These are phyloP conservation scores for Triplophysa tibetana DNA, from an alignment of 2,113 vertebrate genomes.

Conservation along the genomic window DNA sequence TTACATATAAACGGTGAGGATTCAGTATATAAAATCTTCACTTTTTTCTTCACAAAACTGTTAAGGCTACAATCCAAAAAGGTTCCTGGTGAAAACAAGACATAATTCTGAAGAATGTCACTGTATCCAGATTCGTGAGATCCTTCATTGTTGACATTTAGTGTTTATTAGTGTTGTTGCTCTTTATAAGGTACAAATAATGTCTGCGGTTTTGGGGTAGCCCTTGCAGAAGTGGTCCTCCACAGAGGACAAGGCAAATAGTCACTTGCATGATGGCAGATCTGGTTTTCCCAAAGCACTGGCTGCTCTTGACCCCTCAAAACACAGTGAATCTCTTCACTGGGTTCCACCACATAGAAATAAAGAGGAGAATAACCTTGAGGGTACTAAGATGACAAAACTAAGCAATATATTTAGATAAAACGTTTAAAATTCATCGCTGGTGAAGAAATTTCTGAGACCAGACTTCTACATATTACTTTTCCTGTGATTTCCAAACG, in stretches of 20 bases:
- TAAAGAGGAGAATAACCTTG: background rate
- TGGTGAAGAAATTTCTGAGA: background rate
- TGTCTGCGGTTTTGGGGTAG: conserved; percentile 27
- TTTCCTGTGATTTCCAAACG: background rate
- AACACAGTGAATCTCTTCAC: conserved; percentile 16
- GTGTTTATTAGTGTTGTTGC: conserved; percentile 21
- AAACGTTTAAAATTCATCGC: background rate
- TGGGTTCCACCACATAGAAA: background rate
- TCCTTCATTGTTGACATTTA: conserved; percentile 29
- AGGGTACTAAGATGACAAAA: background rate
- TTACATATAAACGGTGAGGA: conserved; percentile 21
- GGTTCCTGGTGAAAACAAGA: conserved; percentile 30
- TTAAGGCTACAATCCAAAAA: conserved; percentile 20
- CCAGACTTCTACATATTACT: background rate
- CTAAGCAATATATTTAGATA: background rate
- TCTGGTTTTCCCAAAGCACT: background rate
- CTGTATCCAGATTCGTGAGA: conserved; percentile 7
- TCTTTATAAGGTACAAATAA: conserved; percentile 34
- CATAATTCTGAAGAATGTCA: background rate
- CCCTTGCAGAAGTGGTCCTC: conserved; percentile 34
- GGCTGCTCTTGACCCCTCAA: background rate
- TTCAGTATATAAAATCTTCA: conserved; percentile 26
- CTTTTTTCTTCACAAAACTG: conserved; percentile 40
- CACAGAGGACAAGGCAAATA: conserved; percentile 39
- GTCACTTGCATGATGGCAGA: background rate